Conservation (phyloP, 2,797 vertebrate genomes). For the Falco columbarius region DNA sequence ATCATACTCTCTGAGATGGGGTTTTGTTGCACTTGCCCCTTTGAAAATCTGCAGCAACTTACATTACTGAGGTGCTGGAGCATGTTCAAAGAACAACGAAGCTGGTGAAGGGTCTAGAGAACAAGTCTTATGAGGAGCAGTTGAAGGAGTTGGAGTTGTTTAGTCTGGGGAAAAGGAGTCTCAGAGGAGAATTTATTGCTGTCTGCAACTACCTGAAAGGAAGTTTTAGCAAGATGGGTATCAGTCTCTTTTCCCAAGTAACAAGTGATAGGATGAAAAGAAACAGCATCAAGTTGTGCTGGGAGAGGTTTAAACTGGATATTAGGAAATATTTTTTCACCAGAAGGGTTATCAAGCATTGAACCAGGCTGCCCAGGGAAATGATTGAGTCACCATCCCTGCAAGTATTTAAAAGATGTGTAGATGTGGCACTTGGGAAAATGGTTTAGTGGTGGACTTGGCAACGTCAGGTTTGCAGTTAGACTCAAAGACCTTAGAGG, state of each 20-base stretch:
- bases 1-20: background rate
- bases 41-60: background rate
- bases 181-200: fast-evolving
- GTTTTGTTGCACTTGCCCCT: background rate
- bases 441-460: background rate
- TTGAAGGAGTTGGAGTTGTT: background rate
- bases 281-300: background rate
- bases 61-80: background rate
- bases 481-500: background rate
- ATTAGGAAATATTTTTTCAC: background rate
- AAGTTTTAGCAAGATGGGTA: fast-evolving
- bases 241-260: fast-evolving
- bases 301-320: background rate
- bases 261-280: background rate
- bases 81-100: fast-evolving
- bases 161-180: background rate
- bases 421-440: background rate
- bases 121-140: background rate
- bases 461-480: background rate
- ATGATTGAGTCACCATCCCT: no score
- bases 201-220: background rate
- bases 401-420: fast-evolving
- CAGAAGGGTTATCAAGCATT: background rate
- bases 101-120: background rate
- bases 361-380: background rate